These are phyloP conservation scores for Platichthys flesus DNA, from an alignment of 2,113 vertebrate species.

Conservation along the genomic window DNA sequence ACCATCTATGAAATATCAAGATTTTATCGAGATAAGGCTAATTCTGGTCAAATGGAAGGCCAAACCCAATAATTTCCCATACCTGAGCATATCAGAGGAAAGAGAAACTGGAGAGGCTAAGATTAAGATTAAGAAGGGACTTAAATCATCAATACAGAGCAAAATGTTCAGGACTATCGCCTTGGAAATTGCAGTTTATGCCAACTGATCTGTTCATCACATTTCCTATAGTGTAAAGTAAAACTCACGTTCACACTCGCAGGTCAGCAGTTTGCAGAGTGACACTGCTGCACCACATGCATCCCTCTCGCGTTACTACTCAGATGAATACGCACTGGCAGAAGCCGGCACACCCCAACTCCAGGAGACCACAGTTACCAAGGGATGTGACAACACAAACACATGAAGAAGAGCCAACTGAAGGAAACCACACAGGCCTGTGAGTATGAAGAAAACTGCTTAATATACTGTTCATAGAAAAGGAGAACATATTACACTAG, in stretches of 20 bases:
- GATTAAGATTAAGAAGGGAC: not conserved
- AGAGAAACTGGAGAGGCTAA: not conserved
- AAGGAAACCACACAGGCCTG: constrained; percentile 23
- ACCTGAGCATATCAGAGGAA: too few relatives aligned
- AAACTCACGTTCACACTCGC: constrained; percentile 4
- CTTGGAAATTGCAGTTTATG: not conserved
- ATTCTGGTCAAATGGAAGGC: not conserved
- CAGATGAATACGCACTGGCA: constrained; percentile 53
- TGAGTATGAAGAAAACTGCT: constrained; percentile 38
- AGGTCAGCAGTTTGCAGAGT: constrained; percentile 30
- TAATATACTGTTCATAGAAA: not conserved
- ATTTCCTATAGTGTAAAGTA: not conserved
- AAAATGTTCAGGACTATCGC: not conserved
- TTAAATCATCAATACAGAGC: not conserved
- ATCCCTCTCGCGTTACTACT: constrained; percentile 25
- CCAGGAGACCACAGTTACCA: constrained; percentile 66
- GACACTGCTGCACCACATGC: constrained; percentile 16
- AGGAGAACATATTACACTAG: not conserved
- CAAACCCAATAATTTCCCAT: not conserved
- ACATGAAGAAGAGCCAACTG: constrained; percentile 33
- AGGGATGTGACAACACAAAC: constrained; percentile 74
- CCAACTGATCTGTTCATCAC: not conserved
- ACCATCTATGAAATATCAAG: too few relatives aligned
- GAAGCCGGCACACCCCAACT: constrained; percentile 34
- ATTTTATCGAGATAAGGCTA: too few relatives aligned